These are phyloP conservation scores for Hydrozoanthus tunicans DNA, from an alignment of 64 coral and sea anemone species.

Conservation along the genomic window DNA sequence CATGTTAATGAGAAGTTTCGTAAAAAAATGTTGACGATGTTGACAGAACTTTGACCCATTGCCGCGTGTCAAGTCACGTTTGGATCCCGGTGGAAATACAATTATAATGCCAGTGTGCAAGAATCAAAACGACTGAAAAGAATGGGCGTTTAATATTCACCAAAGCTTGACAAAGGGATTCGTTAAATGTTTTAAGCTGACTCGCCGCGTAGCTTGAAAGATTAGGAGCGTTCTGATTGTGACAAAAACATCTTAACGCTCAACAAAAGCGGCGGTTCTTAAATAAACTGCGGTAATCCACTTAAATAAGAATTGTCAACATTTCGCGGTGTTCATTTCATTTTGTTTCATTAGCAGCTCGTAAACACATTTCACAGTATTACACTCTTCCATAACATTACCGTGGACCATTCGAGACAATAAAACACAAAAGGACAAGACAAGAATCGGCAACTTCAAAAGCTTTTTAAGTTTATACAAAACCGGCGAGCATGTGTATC, in stretches of 20 bases:
- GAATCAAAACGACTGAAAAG: neutral
- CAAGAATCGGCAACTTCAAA: constrained; percentile 18
- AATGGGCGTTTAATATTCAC: neutral
- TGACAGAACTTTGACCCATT: too few species aligned
- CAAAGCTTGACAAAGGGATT: neutral
- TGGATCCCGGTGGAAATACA: too few species aligned
- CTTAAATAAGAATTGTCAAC: constrained; percentile 31
- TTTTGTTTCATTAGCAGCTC: constrained; percentile 5
- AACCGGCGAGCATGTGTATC: neutral
- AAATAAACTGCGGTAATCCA: neutral
- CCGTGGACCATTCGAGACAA: neutral
- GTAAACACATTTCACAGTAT: constrained; percentile 23
- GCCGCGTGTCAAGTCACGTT: too few species aligned
- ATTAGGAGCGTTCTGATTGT: too few species aligned
- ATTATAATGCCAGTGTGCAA: neutral
- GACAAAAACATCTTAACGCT: neutral
- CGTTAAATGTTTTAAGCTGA: neutral
- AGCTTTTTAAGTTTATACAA: neutral
- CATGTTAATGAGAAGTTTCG: too few species aligned
- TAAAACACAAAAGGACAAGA: neutral
- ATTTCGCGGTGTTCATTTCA: constrained; percentile 32
- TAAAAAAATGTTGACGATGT: too few species aligned
- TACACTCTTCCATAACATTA: neutral
- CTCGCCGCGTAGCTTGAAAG: too few species aligned
- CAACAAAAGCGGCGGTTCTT: constrained; percentile 8